Evolutionary conservation across 2,113 vertebrate species (phyloP).

Genomic region (Hemiprocne comata): DNA sequence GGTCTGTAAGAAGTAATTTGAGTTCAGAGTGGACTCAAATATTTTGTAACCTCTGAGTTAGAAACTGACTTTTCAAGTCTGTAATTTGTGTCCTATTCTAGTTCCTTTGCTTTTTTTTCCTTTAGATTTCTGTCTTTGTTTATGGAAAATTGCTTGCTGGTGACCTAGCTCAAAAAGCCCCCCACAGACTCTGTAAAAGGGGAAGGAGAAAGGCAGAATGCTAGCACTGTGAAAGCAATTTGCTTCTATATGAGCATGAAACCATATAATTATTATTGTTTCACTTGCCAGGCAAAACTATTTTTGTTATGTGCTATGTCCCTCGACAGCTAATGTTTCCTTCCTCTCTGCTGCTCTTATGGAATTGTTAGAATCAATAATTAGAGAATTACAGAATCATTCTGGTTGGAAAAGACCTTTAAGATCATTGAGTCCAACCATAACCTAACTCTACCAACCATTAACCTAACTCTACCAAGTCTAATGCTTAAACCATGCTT

Average conservation of each 20-base stretch:
- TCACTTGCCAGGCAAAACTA: conserved; percentile 24
- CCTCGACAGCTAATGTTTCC: conserved; percentile 38
- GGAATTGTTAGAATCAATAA: conserved; percentile 26
- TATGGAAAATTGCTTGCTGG: conserved; percentile 2
- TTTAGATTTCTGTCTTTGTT: neutral
- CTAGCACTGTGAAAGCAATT: conserved; percentile 24
- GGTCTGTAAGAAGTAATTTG: neutral
- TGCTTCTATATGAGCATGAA: conserved; percentile 32
- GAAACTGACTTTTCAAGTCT: neutral
- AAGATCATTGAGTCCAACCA: no score
- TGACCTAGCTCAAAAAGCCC: neutral
- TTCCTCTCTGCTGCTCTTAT: conserved; percentile 13
- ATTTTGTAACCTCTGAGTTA: neutral
- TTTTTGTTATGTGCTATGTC: conserved; percentile 45
- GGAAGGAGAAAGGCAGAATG: neutral
- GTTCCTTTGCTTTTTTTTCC: neutral
- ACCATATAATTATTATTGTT: conserved; percentile 11
- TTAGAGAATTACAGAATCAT: no score
- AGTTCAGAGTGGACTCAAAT: neutral
- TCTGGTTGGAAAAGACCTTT: no score
- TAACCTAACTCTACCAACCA: no score
- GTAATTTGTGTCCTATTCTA: neutral
- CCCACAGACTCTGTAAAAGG: neutral
- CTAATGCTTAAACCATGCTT: no score
- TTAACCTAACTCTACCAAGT: no score